Percentiles rank a stretch among this genome's conserved stretches.
Evolutionary conservation across 2,113 vertebrate genomes (phyloP).

Genomic region (Phoenicopterus ruber): DNA sequence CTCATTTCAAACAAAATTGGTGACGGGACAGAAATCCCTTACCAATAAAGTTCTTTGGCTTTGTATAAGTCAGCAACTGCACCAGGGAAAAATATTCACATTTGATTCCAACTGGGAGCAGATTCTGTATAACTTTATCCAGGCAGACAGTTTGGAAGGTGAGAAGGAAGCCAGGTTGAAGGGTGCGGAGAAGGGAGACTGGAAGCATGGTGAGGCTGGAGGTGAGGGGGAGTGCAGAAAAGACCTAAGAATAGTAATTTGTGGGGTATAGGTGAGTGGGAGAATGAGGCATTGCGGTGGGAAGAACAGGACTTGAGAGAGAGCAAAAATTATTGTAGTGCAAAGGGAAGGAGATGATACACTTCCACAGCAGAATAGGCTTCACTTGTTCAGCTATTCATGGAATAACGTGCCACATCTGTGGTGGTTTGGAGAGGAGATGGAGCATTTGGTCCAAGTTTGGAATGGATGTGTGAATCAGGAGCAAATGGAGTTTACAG

Average conservation of each 20-base stretch:
- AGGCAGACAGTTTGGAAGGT: background rate
- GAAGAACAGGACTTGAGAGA: background rate
- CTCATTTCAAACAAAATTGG: background rate
- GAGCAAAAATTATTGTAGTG: background rate
- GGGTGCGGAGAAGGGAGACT: background rate
- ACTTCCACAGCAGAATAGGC: background rate
- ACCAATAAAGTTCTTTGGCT: background rate
- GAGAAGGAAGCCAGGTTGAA: background rate
- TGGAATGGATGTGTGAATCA: background rate
- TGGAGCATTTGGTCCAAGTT: background rate
- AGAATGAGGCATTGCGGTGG: background rate
- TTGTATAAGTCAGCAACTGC: background rate
- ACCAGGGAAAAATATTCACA: background rate
- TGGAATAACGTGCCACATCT: background rate
- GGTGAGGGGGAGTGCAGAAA: background rate
- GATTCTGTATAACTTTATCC: background rate
- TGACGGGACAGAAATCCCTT: background rate
- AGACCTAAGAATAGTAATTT: background rate
- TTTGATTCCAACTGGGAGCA: background rate
- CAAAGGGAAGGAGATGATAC: background rate
- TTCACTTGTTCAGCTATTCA: background rate
- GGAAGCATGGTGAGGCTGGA: background rate
- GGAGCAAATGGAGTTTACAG: background rate
- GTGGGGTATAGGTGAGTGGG: background rate
- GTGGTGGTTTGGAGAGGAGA: conserved; percentile 5